Percentiles rank a stretch among this genome's conserved stretches.
Conservation (phyloP, 53 echinoderm and acorn worm species). For the Mesocentrotus franciscanus region DNA sequence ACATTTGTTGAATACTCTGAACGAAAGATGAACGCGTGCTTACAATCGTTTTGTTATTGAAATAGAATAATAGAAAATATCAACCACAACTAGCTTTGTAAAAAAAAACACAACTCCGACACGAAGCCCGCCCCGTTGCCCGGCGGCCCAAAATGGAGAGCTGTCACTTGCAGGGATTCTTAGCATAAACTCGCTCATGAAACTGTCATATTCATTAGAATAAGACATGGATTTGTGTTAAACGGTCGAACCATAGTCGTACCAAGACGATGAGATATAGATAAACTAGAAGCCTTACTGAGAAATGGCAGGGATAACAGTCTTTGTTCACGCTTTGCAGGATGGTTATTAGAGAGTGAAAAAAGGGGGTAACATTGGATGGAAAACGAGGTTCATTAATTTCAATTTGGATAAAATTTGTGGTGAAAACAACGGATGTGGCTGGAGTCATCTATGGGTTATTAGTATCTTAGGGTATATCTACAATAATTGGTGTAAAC, state of each 20-base stretch:
- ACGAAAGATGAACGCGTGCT: neutral
- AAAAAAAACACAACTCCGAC: neutral
- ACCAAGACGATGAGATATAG: neutral
- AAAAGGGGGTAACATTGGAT: neutral
- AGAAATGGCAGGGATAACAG: neutral
- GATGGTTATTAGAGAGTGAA: neutral
- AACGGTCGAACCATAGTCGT: conserved; percentile 23
- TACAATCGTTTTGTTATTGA: neutral
- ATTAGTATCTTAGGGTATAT: neutral
- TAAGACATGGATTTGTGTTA: conserved; percentile 60
- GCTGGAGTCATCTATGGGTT: conserved; percentile 4
- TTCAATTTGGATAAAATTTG: conserved; percentile 28
- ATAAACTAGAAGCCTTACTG: conserved; percentile 11
- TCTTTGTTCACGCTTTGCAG: neutral
- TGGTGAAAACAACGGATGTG: conserved; percentile 55
- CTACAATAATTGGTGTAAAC: conserved; percentile 27
- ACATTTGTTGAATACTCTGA: neutral
- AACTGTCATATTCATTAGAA: conserved; percentile 34
- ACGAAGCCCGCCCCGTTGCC: neutral
- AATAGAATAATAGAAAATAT: neutral
- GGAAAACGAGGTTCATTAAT: conserved; percentile 56
- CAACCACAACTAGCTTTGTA: neutral
- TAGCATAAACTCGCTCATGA: conserved; percentile 48
- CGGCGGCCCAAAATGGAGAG: neutral
- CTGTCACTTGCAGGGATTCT: conserved; percentile 42